phyloP scores from a whole-genome alignment of 1,140 invertebrate genomes.

The Temnothorax longispinosus region DNA sequence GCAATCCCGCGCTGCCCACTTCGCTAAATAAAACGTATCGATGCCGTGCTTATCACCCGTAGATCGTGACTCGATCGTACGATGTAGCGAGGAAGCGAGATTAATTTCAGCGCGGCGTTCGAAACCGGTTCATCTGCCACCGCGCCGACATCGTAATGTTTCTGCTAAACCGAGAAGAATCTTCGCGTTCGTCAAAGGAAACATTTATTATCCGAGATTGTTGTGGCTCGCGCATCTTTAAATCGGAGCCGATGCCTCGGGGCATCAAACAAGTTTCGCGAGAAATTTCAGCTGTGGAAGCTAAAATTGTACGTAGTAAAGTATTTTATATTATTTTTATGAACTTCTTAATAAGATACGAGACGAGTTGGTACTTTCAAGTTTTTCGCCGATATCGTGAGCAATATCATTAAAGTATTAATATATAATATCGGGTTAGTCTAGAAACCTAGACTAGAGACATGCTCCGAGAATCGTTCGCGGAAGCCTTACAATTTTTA shows the following conservation, averaged over 20 bases:
- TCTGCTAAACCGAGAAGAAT: constrained; percentile 7
- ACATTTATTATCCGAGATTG: constrained; percentile 46
- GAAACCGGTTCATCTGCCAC: constrained; percentile 29
- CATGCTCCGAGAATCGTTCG: constrained; percentile 11
- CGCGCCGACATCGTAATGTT: constrained; percentile 5
- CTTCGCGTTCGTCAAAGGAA: constrained; percentile 10
- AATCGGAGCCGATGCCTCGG: not conserved
- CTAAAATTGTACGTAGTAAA: not conserved
- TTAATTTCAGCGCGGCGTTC: constrained; percentile 34
- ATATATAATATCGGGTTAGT: not conserved
- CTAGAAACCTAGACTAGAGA: not conserved
- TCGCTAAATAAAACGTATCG: constrained; percentile 53
- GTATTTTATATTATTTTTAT: constrained; percentile 30
- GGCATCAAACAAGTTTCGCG: constrained; percentile 3
- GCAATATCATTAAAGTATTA: constrained; percentile 29
- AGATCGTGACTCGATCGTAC: constrained; percentile 11
- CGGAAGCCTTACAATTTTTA: constrained; percentile 39
- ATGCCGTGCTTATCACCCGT: constrained; percentile 6
- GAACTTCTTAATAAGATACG: not conserved
- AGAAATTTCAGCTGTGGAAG: not conserved
- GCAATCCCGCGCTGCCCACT: constrained; percentile 35
- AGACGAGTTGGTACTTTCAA: not conserved
- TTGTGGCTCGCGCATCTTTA: not conserved
- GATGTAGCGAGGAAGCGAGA: not conserved
- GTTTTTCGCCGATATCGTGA: not conserved